Evolutionary conservation across 2,797 vertebrate species (phyloP), one percentile per base, ranked within the genome.

Genomic region (Tadarida brasiliensis): DNA sequence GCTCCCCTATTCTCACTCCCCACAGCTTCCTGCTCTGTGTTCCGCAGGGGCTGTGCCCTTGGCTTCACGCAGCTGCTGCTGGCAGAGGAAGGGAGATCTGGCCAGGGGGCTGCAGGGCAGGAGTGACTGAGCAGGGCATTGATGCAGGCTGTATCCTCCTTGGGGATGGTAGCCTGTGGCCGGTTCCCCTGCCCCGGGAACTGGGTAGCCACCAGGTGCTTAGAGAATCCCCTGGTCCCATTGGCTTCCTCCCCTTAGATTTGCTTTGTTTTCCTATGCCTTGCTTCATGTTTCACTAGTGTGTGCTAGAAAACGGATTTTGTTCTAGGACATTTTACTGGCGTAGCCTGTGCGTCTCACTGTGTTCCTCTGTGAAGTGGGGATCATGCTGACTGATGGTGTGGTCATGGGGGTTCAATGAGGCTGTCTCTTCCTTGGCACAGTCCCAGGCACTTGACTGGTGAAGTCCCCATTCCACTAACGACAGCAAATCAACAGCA

Each of bases 161-260:
- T 35, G 17, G 67, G 35, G 59, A 28, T 0, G 0, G 19, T 3
- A 2, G 49, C 33, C 0, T 1, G 22, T n/a, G 39, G 47, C 49
- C 19, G 44, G 19, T 28, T 22, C 51, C 28, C 30, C 30, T n/a
- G 12, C 2, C 15, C 26, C 11, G 30, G 47, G 54, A 33, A 0
- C 22, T n/a, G 33, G 26, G 26, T 59, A 16, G 71, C 61, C 17
- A 3, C 11, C 19, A 1, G 6, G 15, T n/a, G 30, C 61, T 78
- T 65, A 44, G 80, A 83, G 35, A n/a, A n/a, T 39, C 67, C 44
- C n/a, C 47, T 24, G 9, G 30, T 56, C 19, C 63, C 44, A 11
- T 26, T 0, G 0, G 22, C 28, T 76, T 47, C 54, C 24, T 14
- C 39, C 16, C 2, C 4, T 44, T 2, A 4, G 6, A 20, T 33